These are phyloP conservation scores for Pristionchus maxplancki DNA, from an alignment of 2,888 invertebrate species.

Conservation along the genomic window DNA sequence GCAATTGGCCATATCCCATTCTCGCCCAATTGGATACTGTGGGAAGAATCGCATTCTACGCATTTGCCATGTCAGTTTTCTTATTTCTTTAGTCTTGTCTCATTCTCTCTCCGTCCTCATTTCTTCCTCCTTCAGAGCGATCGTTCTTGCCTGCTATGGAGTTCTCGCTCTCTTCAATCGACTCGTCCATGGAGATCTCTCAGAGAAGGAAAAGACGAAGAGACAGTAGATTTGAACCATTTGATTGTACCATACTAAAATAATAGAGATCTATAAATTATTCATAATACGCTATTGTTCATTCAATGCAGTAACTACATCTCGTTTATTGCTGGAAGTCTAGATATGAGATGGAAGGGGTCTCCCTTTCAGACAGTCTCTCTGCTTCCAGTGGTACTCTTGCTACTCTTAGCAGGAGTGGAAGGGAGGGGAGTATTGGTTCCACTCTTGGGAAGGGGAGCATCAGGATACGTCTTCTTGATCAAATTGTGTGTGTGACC, in stretches of 20 bases:
- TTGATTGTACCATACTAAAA: constrained; percentile 1
- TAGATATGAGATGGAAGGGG: background rate
- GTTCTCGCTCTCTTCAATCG: constrained; percentile 3
- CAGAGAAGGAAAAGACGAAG: background rate
- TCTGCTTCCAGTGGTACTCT: constrained; percentile 5
- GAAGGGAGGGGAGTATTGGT: constrained; percentile 22
- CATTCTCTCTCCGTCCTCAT: background rate
- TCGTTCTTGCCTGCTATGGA: constrained; percentile 18
- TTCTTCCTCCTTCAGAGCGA: background rate
- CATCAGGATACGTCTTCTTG: constrained; percentile 41
- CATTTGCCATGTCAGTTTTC: constrained; percentile 15
- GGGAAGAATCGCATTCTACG: constrained; percentile 45
- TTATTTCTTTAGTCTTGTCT: background rate
- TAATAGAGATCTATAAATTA: constrained; percentile 31
- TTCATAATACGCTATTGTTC: background rate
- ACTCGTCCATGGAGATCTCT: background rate
- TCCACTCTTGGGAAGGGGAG: constrained; percentile 35
- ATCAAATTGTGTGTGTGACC: constrained; percentile 47
- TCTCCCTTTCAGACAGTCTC: background rate
- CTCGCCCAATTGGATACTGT: constrained; percentile 42
- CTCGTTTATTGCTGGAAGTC: constrained; percentile 20
- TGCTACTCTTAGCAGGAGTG: constrained; percentile 31
- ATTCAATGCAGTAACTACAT: background rate
- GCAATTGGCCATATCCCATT: constrained; percentile 50
- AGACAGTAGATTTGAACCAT: background rate